Percentiles rank a stretch among this genome's conserved stretches.
Evolutionary conservation across 1,140 invertebrate genomes (phyloP).

Genomic region (Ips typographus): DNA sequence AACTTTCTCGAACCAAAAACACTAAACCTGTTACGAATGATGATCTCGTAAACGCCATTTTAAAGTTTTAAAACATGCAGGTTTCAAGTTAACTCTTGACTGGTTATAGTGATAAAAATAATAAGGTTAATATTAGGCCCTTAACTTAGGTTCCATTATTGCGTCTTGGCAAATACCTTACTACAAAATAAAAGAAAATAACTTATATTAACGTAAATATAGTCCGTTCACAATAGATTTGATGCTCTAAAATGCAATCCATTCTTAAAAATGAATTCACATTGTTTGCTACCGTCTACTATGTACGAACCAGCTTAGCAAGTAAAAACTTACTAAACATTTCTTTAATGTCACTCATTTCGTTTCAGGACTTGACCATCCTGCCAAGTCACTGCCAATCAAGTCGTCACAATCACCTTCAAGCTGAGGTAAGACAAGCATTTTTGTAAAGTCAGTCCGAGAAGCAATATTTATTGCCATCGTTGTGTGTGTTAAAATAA

Average conservation of each 20-base stretch:
- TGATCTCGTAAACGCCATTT: no score
- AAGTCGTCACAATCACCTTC: conserved; percentile 6
- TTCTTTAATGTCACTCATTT: conserved; percentile 21
- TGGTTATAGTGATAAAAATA: conserved; percentile 25
- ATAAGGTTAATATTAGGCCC: conserved; percentile 28
- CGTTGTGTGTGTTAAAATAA: not conserved
- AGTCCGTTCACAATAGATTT: conserved; percentile 18
- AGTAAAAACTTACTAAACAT: conserved; percentile 24
- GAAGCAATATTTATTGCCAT: not conserved
- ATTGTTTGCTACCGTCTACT: not conserved
- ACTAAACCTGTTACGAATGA: no score
- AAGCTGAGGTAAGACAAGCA: conserved; percentile 24
- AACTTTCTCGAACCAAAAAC: no score
- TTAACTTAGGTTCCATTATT: conserved; percentile 32
- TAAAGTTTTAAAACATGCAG: conserved; percentile 14
- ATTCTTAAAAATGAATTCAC: no score
- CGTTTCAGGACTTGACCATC: conserved; percentile 8
- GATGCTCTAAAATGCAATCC: not conserved
- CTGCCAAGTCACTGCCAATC: no score
- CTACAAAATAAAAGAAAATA: conserved; percentile 16
- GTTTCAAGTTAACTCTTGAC: conserved; percentile 18
- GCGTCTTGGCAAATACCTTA: conserved; percentile 35
- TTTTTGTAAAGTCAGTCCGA: conserved; percentile 21
- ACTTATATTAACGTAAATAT: conserved; percentile 30
- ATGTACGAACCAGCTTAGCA: conserved; percentile 21